Evolutionary conservation across 1,140 invertebrate species (phyloP).

Genomic region (Gonioctena quinquepunctata): DNA sequence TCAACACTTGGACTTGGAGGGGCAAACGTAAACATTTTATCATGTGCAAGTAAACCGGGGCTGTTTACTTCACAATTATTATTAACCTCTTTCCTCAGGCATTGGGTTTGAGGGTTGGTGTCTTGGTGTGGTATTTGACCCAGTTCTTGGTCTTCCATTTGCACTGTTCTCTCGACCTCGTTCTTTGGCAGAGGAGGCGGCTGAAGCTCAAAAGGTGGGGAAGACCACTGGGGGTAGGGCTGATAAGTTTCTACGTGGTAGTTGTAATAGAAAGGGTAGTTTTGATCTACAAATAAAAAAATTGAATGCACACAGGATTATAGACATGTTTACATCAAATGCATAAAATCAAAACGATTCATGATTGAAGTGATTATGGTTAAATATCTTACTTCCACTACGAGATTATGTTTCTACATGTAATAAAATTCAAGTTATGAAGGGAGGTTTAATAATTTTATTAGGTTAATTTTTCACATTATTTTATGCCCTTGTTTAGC

Average conservation of each 20-base stretch:
- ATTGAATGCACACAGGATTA: no score
- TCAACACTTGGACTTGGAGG: slow-evolving; percentile 20
- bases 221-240: slow-evolving; percentile 15
- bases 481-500: no score
- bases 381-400: no score
- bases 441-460: no score
- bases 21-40: background rate
- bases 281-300: background rate
- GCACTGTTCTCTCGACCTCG: background rate
- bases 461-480: no score
- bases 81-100: background rate
- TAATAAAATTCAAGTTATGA: no score
- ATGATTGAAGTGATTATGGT: no score
- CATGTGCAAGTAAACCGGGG: background rate
- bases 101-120: background rate
- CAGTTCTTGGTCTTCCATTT: background rate
- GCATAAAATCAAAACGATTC: no score
- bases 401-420: no score
- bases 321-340: no score
- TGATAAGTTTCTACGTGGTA: slow-evolving; percentile 31
- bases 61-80: background rate
- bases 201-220: slow-evolving; percentile 17
- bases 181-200: background rate
- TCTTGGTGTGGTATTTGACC: background rate
- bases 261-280: slow-evolving; percentile 31